phyloP scores from a whole-genome alignment of 1,140 invertebrate genomes.

The Theocolax elegans region DNA sequence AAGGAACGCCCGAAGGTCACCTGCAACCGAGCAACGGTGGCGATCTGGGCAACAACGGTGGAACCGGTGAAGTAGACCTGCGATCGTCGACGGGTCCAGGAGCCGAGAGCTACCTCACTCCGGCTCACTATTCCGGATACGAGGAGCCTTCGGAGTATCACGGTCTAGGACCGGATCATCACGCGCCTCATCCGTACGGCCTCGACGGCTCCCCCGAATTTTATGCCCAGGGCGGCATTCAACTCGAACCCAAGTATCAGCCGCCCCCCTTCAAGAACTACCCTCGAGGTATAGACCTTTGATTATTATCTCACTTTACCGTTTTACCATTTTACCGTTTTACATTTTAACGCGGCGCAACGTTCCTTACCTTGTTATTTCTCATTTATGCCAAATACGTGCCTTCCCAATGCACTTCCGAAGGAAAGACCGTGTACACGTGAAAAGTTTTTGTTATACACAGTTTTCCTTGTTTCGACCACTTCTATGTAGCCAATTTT shows the following conservation, averaged over 20 bases:
- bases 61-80: conserved; percentile 56
- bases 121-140: conserved; percentile 68
- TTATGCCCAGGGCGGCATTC: conserved; percentile 72
- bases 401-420: no score
- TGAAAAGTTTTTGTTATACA: no score
- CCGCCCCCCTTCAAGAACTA: conserved; percentile 76
- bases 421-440: no score
- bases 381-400: background rate
- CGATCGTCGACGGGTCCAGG: conserved; percentile 51
- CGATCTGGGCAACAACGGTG: conserved; percentile 50
- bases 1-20: conserved; percentile 56
- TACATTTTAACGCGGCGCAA: no score
- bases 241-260: conserved; percentile 77
- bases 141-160: conserved; percentile 79
- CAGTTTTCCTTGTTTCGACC: no score
- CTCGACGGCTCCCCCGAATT: conserved; percentile 81
- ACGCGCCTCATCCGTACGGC: conserved; percentile 68
- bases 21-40: conserved; percentile 53
- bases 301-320: background rate
- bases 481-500: no score
- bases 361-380: background rate
- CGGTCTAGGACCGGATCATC: conserved; percentile 68
- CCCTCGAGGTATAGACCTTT: conserved; percentile 72
- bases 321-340: conserved; percentile 25
- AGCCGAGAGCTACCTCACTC: conserved; percentile 63